Evolutionary conservation across 2,888 invertebrate genomes (phyloP).

Genomic region (Eristalis pertinax): DNA sequence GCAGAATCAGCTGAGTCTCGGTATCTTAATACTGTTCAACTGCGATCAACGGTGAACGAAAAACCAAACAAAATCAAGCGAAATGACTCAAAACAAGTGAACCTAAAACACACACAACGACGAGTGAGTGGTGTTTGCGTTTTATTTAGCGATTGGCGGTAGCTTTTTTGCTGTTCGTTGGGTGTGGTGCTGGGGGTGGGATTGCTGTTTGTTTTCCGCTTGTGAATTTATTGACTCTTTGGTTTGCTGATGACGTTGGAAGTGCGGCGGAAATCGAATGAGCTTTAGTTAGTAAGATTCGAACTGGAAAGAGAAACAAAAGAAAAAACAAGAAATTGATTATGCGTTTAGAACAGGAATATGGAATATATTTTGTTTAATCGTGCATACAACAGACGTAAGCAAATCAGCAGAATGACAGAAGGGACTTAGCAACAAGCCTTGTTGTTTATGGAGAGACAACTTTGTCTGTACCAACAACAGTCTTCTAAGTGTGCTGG

Average conservation of each 20-base stretch:
- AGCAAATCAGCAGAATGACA: too few species aligned
- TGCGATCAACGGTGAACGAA: conserved; percentile 18
- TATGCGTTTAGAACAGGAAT: neutral
- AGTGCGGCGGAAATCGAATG: neutral
- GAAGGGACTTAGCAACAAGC: too few species aligned
- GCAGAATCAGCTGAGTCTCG: conserved; percentile 55
- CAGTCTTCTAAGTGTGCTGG: too few species aligned
- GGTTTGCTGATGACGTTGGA: neutral
- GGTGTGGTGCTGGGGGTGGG: neutral
- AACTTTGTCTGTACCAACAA: too few species aligned
- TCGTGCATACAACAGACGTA: too few species aligned
- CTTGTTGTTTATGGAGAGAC: too few species aligned
- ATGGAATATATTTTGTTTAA: neutral
- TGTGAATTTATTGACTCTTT: neutral
- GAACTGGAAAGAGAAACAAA: neutral
- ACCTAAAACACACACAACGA: conserved; percentile 25
- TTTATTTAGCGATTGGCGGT: neutral
- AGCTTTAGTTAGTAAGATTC: neutral
- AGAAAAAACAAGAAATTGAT: neutral
- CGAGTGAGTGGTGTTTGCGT: neutral
- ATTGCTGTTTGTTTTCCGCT: neutral
- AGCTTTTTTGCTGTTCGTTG: neutral
- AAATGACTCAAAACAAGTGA: conserved; percentile 15
- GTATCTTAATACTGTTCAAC: conserved; percentile 46
- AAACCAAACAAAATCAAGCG: conserved; percentile 8